phyloP scores from a whole-genome alignment of 2,797 vertebrate species.

The Borostomias antarcticus region DNA sequence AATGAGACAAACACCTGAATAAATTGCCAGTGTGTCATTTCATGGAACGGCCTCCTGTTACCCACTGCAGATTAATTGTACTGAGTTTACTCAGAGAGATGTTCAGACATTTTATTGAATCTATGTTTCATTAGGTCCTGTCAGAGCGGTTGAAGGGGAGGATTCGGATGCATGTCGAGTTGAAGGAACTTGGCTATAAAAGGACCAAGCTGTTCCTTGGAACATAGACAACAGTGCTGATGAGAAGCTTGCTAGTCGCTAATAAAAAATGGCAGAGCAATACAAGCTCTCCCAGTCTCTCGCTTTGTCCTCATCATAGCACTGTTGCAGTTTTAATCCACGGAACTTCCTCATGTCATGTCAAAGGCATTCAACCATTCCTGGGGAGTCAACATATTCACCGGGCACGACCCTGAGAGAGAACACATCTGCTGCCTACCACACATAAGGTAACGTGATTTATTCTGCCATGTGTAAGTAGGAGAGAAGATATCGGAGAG shows the following conservation, averaged over 20 bases:
- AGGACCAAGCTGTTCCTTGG: conserved; percentile 59
- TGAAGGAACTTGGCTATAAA: conserved; percentile 64
- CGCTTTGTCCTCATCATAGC: conserved; percentile 64
- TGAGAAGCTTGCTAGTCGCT: conserved; percentile 52
- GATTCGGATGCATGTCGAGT: conserved; percentile 57
- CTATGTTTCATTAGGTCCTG: conserved; percentile 47
- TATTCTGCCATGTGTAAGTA: background rate
- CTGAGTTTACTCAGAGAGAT: conserved; percentile 35
- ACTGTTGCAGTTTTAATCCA: conserved; percentile 48
- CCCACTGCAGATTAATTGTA: background rate
- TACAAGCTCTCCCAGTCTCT: conserved; percentile 56
- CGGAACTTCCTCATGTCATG: conserved; percentile 53
- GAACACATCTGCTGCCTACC: background rate
- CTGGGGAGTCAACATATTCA: conserved; percentile 51
- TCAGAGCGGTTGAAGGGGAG: conserved; percentile 46
- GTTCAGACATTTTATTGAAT: conserved; percentile 37
- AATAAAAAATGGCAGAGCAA: conserved; percentile 67
- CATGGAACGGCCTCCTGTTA: no score
- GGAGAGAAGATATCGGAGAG: background rate
- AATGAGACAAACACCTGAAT: no score
- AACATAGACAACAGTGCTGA: conserved; percentile 35
- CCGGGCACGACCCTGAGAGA: conserved; percentile 40
- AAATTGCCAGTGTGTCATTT: no score
- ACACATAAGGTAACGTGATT: background rate
- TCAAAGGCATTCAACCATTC: conserved; percentile 70